Evolutionary conservation across 2,113 vertebrate species (phyloP), one percentile per base, ranked within the genome.

Genomic region (Seriola aureovittata): DNA sequence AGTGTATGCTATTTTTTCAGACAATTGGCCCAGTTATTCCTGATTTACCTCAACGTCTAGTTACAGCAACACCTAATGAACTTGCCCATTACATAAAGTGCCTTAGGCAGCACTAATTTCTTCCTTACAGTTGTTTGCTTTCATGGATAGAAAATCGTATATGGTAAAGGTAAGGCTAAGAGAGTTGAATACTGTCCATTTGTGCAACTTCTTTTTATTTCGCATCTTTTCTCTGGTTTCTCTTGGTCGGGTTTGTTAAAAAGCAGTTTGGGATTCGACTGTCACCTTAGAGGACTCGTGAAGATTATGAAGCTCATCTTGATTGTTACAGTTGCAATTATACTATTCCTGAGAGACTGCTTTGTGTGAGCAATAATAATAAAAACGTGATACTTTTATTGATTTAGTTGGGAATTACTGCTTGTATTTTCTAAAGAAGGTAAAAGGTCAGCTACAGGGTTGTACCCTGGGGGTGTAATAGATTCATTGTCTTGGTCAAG

Each of bases 1-100:
- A 42, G 21, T 14, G 10, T 16, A n/a, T 0, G 8, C 40, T 10
- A 21, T 66, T 40, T 40, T n/a, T 10, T 21, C 38, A 63, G 25
- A 60, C 40, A 80, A 19, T 71, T 71, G 40, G 69, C 38, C 23
- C 50, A 71, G 76, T 78, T 25, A 42, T 42, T 75, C 57, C 38
- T 62, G 48, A 80, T 66, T 79, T 65, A 63, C 46, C 48, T 40
- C 16, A 65, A 8, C 16, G 48, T 54, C 64, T 68, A 40, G 42
- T 87, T 71, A 52, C 55, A 72, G 80, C 79, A 82, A 9, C 36
- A 32, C 60, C 81, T 89, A 88, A 88, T 89, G 75, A 89, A 85
- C 75, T 83, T 80, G 23, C 21, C 71, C 78, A 81, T 86, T 85
- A 85, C 80, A 73, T 52, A 69, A 75, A 86, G 78, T 80, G 76